A percentile compares a stretch with the other conserved stretches of the same genome.
Evolutionary conservation across 2,888 invertebrate species (phyloP).

Genomic region (Lepidochitona cinerea): DNA sequence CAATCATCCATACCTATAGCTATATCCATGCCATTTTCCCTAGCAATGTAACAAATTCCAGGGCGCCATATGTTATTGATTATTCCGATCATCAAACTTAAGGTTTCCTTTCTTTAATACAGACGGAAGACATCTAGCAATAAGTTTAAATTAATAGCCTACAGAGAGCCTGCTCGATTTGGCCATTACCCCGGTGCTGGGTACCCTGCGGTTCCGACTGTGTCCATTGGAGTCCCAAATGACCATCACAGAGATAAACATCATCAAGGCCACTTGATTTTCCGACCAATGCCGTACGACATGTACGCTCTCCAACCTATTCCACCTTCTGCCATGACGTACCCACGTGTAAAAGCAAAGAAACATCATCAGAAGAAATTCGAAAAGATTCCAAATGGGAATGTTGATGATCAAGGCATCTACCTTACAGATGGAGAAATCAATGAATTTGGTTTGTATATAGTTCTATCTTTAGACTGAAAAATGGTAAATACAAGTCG

Average conservation of each 20-base stretch:
- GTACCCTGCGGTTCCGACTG: background rate
- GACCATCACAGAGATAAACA: background rate
- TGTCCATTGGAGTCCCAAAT: background rate
- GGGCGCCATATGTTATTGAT: no score
- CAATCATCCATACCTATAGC: no score
- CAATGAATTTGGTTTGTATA: background rate
- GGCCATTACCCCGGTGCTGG: background rate
- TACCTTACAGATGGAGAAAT: background rate
- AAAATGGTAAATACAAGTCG: no score
- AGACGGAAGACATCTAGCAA: background rate
- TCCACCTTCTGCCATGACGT: background rate
- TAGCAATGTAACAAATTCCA: no score
- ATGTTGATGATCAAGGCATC: background rate
- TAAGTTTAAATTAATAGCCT: background rate
- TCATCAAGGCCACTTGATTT: background rate
- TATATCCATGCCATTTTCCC: no score
- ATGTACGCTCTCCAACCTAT: background rate
- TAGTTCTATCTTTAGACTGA: no score
- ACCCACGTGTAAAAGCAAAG: background rate
- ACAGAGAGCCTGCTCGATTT: background rate
- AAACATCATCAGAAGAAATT: background rate
- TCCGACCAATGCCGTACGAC: constrained; percentile 3
- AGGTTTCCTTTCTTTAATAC: background rate
- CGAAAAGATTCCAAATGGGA: background rate
- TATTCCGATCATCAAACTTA: no score